Evolutionary conservation across 2,888 invertebrate genomes (phyloP).

Genomic region (Spatulosminthurus flaviceps): DNA sequence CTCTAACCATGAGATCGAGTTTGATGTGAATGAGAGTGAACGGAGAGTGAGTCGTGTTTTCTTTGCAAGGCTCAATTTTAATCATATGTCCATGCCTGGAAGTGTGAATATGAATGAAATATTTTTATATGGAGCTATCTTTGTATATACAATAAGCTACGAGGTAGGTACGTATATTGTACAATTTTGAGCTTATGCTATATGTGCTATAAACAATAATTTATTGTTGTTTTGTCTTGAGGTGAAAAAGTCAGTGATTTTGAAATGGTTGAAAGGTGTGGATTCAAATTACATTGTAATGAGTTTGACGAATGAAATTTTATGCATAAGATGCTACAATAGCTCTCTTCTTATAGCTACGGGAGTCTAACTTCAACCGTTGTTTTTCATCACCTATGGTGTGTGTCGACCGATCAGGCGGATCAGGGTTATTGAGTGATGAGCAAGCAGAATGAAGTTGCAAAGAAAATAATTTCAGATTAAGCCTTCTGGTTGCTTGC

Average conservation of each 20-base stretch:
- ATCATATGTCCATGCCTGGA: neutral
- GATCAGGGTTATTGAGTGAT: slow-evolving; percentile 16
- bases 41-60: neutral
- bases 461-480: neutral
- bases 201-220: neutral
- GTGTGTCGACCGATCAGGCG: no score
- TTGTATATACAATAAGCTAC: no score
- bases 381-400: slow-evolving; percentile 25
- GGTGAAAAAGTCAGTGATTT: neutral
- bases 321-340: slow-evolving; percentile 11
- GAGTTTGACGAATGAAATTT: slow-evolving; percentile 33
- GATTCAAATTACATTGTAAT: slow-evolving; percentile 33
- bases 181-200: no score
- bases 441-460: slow-evolving; percentile 21
- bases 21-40: no score
- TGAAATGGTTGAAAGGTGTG: slow-evolving; percentile 21
- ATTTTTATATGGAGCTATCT: no score
- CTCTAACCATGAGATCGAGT: no score
- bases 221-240: neutral
- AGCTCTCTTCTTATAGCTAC: neutral
- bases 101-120: neutral
- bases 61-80: neutral
- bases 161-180: no score
- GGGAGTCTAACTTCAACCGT: neutral
- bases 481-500: slow-evolving; percentile 12